A percentile compares a stretch with the other conserved stretches of the same genome.
Evolutionary conservation across 2,113 vertebrate species (phyloP).

Genomic region (Xiphophorus couchianus): DNA sequence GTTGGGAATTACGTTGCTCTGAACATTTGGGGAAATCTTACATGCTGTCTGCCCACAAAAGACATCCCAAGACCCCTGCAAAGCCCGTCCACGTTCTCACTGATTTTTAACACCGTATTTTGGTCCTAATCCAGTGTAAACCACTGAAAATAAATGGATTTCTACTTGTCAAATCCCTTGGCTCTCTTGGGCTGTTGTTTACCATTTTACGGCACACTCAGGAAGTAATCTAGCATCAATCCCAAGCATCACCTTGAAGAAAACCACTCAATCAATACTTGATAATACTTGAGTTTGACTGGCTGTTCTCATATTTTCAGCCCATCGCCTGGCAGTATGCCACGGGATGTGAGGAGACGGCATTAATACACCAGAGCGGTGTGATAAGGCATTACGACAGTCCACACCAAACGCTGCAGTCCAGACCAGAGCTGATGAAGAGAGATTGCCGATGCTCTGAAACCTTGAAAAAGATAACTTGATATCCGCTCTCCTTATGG

Average conservation of each 20-base stretch:
- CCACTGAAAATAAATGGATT: background rate
- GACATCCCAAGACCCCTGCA: background rate
- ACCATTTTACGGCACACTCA: background rate
- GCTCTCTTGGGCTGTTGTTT: background rate
- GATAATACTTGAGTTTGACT: conserved; percentile 19
- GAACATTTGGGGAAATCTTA: too few relatives aligned
- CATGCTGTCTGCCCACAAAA: background rate
- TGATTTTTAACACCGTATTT: background rate
- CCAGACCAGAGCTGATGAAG: conserved; percentile 29
- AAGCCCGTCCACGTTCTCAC: background rate
- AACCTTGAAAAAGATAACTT: conserved; percentile 51
- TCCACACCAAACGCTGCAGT: background rate
- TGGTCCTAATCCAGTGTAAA: background rate
- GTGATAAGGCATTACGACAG: conserved; percentile 13
- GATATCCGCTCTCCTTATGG: conserved; percentile 29
- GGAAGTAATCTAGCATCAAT: background rate
- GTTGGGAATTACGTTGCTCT: too few relatives aligned
- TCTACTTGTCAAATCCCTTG: background rate
- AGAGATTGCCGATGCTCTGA: conserved; percentile 51
- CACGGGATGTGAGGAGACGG: background rate
- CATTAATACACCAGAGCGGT: background rate
- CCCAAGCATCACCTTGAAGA: background rate
- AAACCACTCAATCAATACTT: background rate
- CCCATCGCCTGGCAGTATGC: conserved; percentile 14
- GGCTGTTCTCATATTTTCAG: conserved; percentile 10